A percentile compares a stretch with the other conserved stretches of the same genome.
Conservation (phyloP, 2,113 vertebrate species). For the Chionis minor region DNA sequence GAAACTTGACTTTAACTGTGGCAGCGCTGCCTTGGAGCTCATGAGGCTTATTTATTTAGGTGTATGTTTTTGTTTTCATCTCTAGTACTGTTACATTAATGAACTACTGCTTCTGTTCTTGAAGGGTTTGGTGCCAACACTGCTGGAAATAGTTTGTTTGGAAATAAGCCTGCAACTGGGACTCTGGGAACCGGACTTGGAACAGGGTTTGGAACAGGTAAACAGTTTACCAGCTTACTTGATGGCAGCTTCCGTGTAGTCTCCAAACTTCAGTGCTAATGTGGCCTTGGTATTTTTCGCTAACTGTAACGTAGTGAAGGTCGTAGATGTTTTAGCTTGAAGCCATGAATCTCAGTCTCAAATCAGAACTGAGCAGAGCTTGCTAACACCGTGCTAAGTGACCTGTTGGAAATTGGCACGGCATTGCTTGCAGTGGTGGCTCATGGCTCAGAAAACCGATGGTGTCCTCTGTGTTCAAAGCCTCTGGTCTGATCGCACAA, state of each 20-base stretch:
- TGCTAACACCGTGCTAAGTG: no score
- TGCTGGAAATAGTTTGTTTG: slow-evolving; percentile 85
- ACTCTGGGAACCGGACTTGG: slow-evolving; percentile 87
- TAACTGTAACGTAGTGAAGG: neutral
- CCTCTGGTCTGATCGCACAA: neutral
- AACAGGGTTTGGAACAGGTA: slow-evolving; percentile 90
- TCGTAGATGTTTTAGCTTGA: neutral
- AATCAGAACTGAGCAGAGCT: neutral
- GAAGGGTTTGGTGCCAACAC: slow-evolving; percentile 86
- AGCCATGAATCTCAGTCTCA: neutral
- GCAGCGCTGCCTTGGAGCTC: neutral
- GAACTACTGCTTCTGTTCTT: slow-evolving; percentile 1
- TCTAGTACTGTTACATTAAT: neutral
- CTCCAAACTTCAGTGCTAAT: neutral
- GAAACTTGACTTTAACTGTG: no score
- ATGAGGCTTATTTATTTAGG: neutral
- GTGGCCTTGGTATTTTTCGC: neutral
- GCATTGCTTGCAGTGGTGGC: neutral
- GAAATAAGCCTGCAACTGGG: slow-evolving; percentile 85
- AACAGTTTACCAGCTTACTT: neutral
- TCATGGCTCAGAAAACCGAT: neutral
- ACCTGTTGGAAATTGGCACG: neutral
- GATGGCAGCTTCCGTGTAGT: neutral
- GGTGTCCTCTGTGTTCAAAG: neutral
- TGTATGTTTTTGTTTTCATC: rapidly evolving